Base-by-base conservation (phyloP, 2,797 vertebrate species). In the Aphelocoma californica region DNA sequence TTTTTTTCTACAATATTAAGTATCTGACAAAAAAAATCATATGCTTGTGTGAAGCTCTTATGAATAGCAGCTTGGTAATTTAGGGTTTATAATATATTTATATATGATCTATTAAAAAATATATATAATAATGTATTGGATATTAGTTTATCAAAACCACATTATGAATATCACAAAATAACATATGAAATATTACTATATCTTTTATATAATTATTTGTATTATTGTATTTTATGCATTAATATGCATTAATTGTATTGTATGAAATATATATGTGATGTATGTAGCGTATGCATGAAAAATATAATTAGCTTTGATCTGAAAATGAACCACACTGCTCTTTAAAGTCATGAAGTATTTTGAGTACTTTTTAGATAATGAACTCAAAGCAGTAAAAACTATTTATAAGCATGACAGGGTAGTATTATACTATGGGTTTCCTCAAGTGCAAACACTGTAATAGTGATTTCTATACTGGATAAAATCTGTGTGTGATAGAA, bases 181-280 rank as follows among this genome's bases (percentile, higher is more conserved):
- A 19, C 4, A 45, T 16, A 12, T 3, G 18, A 40, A 40, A 12
- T 51, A 51, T 38, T 21, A 6, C 0, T 23, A 13, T 28, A 23
- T 16, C 0, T 40, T 47, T 60, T 31, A 8, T 20, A 8, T 32
- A 48, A 18, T 40, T 0, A 32, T 40, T 58, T 0, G 26, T 11
- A 24, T 20, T 38, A 15, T 48, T 42, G 0, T 26, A 36, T 54
- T 31, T n/a, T 40, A 14, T 9, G 15, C 38, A 38, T 38, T 26
- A 31, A 25, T 20, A 57, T 23, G 0, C 1, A 26, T 3, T 17
- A 67, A 60, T 16, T 67, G 10, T 42, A 23, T 29, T 18, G 8
- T n/a, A 32, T 50, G 5, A 47, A n/a, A 36, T 47, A 25, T 19
- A 6, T 50, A 31, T 32, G 5, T 20, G 5, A 14, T 18, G 8